phyloP scores from a whole-genome alignment of 2,797 vertebrate species.

The Sternarchorhynchus goeldii region DNA sequence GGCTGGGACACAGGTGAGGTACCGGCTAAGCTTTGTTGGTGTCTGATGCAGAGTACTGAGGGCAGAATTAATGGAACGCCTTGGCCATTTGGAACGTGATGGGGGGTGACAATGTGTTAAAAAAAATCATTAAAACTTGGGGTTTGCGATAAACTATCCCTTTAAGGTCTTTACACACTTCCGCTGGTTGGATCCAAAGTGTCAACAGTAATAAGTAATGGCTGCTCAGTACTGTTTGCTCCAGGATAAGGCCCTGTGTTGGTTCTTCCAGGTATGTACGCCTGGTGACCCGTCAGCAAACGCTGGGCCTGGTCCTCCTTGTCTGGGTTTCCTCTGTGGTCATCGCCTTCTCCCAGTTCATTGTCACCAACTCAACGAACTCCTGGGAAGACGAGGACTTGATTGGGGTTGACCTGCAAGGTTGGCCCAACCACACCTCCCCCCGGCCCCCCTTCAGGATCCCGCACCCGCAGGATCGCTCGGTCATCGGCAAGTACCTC shows the following conservation, averaged over 20 bases:
- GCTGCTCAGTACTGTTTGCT: background rate
- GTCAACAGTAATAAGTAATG: too few species aligned
- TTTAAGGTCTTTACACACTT: too few species aligned
- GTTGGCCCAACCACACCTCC: slow-evolving; percentile 65
- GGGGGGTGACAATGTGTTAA: too few species aligned
- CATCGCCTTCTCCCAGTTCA: slow-evolving; percentile 78
- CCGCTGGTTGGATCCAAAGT: too few species aligned
- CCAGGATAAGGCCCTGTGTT: background rate
- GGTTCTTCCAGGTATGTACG: slow-evolving; percentile 69
- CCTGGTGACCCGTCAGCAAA: slow-evolving; percentile 68
- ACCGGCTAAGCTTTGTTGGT: too few species aligned
- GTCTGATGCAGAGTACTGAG: background rate
- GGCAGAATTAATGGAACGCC: background rate
- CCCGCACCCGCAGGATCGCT: slow-evolving; percentile 57
- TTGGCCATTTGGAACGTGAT: too few species aligned
- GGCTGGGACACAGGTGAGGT: slow-evolving; percentile 71
- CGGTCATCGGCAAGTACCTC: slow-evolving; percentile 67
- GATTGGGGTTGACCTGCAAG: slow-evolving; percentile 55
- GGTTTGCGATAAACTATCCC: too few species aligned
- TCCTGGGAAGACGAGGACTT: slow-evolving; percentile 56
- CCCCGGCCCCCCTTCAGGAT: slow-evolving; percentile 12
- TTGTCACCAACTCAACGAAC: slow-evolving; percentile 68
- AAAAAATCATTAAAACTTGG: too few species aligned
- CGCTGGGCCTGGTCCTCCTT: slow-evolving; percentile 69
- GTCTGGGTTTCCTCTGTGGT: slow-evolving; percentile 78